Evolutionary conservation across 2,113 vertebrate genomes (phyloP).

Genomic region (Galbula dea): DNA sequence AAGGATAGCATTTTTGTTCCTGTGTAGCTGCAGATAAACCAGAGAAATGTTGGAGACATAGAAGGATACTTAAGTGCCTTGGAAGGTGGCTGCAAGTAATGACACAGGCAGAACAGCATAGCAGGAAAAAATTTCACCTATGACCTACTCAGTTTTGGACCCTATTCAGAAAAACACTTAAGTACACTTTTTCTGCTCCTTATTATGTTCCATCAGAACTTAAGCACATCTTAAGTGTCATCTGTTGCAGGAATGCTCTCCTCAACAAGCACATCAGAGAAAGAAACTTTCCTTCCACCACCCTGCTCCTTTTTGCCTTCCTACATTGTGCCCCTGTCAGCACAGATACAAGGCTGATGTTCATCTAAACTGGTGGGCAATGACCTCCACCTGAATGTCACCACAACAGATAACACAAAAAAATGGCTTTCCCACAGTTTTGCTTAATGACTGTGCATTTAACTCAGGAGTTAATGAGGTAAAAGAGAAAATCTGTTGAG

Average conservation of each 20-base stretch:
- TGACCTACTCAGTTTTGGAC: not conserved
- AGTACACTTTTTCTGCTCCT: not conserved
- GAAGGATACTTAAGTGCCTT: not conserved
- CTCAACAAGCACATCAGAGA: not conserved
- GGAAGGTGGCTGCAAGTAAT: not conserved
- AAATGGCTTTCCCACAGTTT: constrained; percentile 7
- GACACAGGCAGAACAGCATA: not conserved
- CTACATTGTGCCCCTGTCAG: not conserved
- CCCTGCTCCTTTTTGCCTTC: not conserved
- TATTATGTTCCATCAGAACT: not conserved
- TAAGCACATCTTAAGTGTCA: not conserved
- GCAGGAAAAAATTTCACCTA: not conserved
- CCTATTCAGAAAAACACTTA: not conserved
- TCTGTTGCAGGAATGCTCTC: not conserved
- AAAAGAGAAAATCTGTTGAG: constrained; percentile 45
- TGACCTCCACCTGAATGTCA: constrained; percentile 11
- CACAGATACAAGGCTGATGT: not conserved
- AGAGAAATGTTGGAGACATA: not conserved
- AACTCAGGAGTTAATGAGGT: constrained; percentile 48
- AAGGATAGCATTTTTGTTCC: not conserved
- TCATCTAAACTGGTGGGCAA: not conserved
- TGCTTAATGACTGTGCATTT: constrained; percentile 15
- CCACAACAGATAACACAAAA: not conserved
- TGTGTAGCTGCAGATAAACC: not conserved
- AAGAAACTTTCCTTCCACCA: not conserved